phyloP scores from a whole-genome alignment of 1,140 invertebrate genomes.

The Rhynchophorus ferrugineus region DNA sequence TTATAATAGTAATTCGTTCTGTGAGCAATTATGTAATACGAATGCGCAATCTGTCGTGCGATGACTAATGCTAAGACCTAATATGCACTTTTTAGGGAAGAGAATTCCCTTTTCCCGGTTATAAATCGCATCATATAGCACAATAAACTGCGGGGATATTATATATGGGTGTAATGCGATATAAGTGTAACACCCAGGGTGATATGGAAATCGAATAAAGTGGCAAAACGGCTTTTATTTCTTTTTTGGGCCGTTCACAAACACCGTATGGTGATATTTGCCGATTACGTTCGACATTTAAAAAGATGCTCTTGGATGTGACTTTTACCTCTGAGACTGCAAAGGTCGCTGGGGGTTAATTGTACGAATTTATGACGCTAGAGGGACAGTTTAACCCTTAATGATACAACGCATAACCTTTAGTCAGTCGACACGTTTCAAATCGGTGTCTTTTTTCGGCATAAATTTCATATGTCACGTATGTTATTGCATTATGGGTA shows the following conservation, averaged over 20 bases:
- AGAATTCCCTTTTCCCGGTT: slow-evolving; percentile 17
- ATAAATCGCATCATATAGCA: slow-evolving; percentile 24
- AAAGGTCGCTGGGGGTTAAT: slow-evolving; percentile 36
- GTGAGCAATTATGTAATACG: background rate
- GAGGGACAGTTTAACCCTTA: slow-evolving; percentile 35
- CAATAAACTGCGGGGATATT: slow-evolving; percentile 21
- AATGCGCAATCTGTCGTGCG: background rate
- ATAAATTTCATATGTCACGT: too few relatives aligned
- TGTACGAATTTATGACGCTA: slow-evolving; percentile 31
- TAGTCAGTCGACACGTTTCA: background rate
- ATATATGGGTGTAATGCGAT: slow-evolving; percentile 22
- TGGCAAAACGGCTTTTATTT: slow-evolving; percentile 16
- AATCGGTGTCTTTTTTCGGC: too few relatives aligned
- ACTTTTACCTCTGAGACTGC: slow-evolving; percentile 33
- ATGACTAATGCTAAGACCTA: slow-evolving; percentile 22
- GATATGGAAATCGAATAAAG: slow-evolving; percentile 24
- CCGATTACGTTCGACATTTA: slow-evolving; percentile 23
- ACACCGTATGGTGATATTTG: slow-evolving; percentile 24
- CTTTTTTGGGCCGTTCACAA: slow-evolving; percentile 6
- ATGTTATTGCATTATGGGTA: too few relatives aligned
- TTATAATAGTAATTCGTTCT: background rate
- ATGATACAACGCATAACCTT: slow-evolving; percentile 13
- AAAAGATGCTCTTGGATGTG: slow-evolving; percentile 21
- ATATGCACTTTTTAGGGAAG: slow-evolving; percentile 19
- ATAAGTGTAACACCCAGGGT: slow-evolving; percentile 23